Base-by-base conservation (phyloP, 2,113 vertebrate genomes). In the Varanus salvator region DNA sequence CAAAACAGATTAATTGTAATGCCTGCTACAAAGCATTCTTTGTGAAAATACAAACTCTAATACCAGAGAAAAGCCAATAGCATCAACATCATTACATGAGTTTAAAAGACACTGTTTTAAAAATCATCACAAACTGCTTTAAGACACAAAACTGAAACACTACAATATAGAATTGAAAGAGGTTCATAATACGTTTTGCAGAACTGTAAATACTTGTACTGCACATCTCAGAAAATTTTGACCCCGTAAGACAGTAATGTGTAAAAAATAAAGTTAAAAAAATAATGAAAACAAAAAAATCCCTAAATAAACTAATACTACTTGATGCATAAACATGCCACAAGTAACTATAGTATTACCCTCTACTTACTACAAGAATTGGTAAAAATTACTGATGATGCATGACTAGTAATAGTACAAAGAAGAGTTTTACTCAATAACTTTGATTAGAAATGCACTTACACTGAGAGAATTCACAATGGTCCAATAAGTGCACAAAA, bases 41-140 rank as follows among this genome's bases (percentile, higher is more conserved):
- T 98, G 98, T 98, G 98, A 99, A 98, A 98, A 98, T 99, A 99
- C 98, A 99, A 99, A 99, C 98, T 98, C 98, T 98, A 98, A 98
- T 97, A 98, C 98, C 97, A 95, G 97, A 98, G 97, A 98, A 96
- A 97, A 97, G 98, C 97, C 96, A 96, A 98, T 97, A 98, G 97
- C 97, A 93, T 98, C 97, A 98, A 98, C 98, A 97, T 98, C 96
- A 94, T 97, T 98, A 98, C 98, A 97, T 97, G 96, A 97, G 96
- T 98, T 98, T 97, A 97, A 97, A 97, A 97, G 98, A 99, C 98
- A 97, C 97, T 93, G 91, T 97, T 98, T 98, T 97, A 98, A 97
- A 98, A 98, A 98, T 98, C 97, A 98, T 98, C 98, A 99, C 98
- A 98, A 98, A 98, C 97, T 96, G 97, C 98, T 98, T 84, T 97